These are phyloP conservation scores for Mycalesis mineus DNA, from an alignment of 2,888 invertebrate genomes.

Conservation along the genomic window DNA sequence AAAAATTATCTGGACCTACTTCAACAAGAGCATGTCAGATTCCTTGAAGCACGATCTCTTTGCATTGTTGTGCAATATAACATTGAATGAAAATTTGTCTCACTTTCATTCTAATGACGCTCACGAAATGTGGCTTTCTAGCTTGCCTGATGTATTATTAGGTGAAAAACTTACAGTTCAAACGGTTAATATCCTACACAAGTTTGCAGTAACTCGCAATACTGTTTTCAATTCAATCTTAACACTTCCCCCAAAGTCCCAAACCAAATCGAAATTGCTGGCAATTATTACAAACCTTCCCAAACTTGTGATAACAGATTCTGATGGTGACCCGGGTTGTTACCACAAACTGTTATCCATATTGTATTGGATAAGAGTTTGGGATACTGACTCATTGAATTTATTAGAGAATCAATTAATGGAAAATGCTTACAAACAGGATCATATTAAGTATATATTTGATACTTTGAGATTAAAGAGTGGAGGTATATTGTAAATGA, in stretches of 20 bases:
- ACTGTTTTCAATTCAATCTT: constrained; percentile 68
- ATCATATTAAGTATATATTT: constrained; percentile 60
- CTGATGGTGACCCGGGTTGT: constrained; percentile 51
- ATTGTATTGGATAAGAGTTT: constrained; percentile 71
- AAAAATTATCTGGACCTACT: constrained; percentile 61
- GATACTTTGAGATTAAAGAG: constrained; percentile 59
- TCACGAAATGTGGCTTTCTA: constrained; percentile 73
- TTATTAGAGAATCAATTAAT: constrained; percentile 60
- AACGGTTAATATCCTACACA: constrained; percentile 76
- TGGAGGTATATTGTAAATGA: constrained; percentile 38
- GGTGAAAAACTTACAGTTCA: constrained; percentile 65
- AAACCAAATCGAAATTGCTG: constrained; percentile 54
- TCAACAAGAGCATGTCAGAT: constrained; percentile 45
- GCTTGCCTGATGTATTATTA: constrained; percentile 77
- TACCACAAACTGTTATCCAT: constrained; percentile 76
- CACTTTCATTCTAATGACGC: constrained; percentile 57
- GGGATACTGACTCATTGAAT: constrained; percentile 64
- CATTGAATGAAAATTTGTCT: constrained; percentile 57
- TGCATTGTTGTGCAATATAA: constrained; percentile 62
- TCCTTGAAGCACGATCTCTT: constrained; percentile 60
- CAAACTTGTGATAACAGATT: constrained; percentile 54
- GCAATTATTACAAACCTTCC: constrained; percentile 70
- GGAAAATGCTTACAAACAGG: constrained; percentile 49
- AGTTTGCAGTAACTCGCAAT: constrained; percentile 78
- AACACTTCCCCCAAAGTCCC: too few species aligned